Evolutionary conservation across 2,888 invertebrate genomes (phyloP), one percentile per base, ranked within the genome.

Genomic region (Hemicrepidius hirtus): DNA sequence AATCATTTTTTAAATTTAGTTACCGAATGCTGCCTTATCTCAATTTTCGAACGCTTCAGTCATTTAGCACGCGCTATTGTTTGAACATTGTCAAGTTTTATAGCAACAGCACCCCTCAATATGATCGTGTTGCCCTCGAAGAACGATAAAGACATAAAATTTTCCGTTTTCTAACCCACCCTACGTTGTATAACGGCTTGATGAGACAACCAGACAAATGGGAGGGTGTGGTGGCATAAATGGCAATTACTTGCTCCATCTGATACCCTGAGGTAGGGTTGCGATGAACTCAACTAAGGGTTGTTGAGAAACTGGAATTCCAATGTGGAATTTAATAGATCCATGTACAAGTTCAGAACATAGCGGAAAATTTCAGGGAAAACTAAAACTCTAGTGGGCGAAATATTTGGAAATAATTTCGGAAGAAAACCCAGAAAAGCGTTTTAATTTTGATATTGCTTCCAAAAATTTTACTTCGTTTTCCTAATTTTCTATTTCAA

Each of bases 121-220:
- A 57, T 64, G 40, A 64, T 68, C 62, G 40, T n/a, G 50, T 28
- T 20, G 28, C 28, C 40, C 53, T 35, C n/a, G 32, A 65, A 70
- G 35, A 64, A 57, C 20, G 35, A 71, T 71, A 57, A 57, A 71
- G 70, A 71, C 70, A 71, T 65, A 69, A 73, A 73, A 65, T 64
- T 44, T 63, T 55, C 35, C 35, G 37, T 18, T 57, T 60, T 32
- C 46, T 24, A 68, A 49, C 49, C 41, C 68, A 60, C 62, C 69
- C 69, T 53, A 41, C 49, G 18, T 53, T 73, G 65, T 60, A 46
- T 46, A 69, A 73, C 50, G 40, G 62, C 65, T 28, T 59, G 50
- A 70, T 64, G 57, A 73, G 59, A 68, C 68, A 70, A 49, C 55
- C 41, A 68, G 67, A 73, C 59, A 68, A 63, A 73, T 62, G 67